phyloP scores from a whole-genome alignment of 2,113 vertebrate species.

The Rhagologus leucostigma region DNA sequence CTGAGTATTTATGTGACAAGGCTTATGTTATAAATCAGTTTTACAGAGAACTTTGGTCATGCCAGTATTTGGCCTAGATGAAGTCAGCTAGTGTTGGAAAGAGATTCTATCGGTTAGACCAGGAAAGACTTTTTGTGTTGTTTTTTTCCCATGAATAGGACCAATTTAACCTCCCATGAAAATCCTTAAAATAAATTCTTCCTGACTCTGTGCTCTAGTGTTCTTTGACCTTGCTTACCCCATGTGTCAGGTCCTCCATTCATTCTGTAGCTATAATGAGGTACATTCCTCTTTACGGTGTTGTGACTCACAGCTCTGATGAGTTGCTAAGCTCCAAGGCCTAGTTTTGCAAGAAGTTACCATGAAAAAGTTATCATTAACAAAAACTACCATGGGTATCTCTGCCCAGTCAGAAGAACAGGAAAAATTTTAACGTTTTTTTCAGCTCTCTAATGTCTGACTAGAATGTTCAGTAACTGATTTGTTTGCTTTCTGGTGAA shows the following conservation, averaged over 20 bases:
- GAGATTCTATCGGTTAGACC: background rate
- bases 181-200: background rate
- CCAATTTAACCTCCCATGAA: background rate
- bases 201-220: background rate
- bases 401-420: background rate
- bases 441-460: background rate
- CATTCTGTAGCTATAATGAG: background rate
- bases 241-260: background rate
- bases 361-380: background rate
- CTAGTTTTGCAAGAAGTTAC: background rate
- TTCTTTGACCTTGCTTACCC: slow-evolving; percentile 1
- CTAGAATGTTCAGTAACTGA: background rate
- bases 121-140: background rate
- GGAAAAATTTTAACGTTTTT: background rate
- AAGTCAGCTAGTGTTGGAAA: background rate
- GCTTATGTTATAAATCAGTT: background rate
- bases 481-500: background rate
- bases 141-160: background rate
- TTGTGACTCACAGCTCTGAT: background rate
- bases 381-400: background rate
- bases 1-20: background rate
- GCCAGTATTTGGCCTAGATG: background rate
- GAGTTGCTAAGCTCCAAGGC: background rate
- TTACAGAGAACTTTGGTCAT: background rate
- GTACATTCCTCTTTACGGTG: background rate